phyloP scores from a whole-genome alignment of 2,113 vertebrate species.

The Sula dactylatra region DNA sequence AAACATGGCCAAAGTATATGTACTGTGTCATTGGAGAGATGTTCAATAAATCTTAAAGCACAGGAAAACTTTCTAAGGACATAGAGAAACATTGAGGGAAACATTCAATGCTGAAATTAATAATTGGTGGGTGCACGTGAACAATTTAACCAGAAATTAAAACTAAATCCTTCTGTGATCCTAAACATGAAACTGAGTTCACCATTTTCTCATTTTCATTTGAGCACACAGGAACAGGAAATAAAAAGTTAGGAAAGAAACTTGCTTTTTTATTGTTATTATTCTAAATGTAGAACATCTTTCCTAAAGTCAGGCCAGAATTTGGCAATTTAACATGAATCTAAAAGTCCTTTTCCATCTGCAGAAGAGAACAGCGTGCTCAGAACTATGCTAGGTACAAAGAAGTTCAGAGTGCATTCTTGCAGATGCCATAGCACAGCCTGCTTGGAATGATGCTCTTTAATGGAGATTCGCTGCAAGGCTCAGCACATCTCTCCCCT shows the following conservation, averaged over 20 bases:
- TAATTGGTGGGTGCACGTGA: neutral
- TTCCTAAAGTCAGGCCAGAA: neutral
- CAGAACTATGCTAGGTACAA: neutral
- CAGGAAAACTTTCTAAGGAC: neutral
- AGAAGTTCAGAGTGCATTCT: neutral
- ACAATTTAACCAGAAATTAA: neutral
- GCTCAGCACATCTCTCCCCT: neutral
- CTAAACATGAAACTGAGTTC: neutral
- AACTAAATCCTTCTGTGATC: neutral
- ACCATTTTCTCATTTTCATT: neutral
- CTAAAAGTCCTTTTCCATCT: neutral
- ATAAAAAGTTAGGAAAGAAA: neutral
- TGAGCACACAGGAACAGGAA: neutral
- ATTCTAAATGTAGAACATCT: neutral
- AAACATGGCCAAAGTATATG: neutral
- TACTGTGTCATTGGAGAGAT: neutral
- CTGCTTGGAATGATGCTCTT: neutral
- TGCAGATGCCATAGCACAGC: neutral
- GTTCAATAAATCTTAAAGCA: neutral
- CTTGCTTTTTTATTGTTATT: neutral
- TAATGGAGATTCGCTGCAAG: neutral
- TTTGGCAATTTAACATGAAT: neutral
- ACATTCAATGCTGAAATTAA: neutral
- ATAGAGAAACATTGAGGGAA: neutral
- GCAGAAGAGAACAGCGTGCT: neutral